Base-by-base conservation (phyloP, 1,140 invertebrate genomes). In the Meloidogyne chitwoodi region DNA sequence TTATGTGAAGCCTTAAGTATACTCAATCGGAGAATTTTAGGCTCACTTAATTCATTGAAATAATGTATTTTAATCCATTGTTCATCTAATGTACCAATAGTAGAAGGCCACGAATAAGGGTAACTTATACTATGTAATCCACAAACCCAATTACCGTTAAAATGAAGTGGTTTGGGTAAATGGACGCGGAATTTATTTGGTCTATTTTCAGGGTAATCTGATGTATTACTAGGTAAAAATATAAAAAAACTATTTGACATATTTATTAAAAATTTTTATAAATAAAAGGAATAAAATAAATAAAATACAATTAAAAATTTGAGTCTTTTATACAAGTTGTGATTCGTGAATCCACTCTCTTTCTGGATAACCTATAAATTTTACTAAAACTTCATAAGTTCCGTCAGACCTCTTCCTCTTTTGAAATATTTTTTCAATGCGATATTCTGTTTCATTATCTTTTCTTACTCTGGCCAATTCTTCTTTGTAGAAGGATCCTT, bases 171-270 rank as follows among this genome's bases (percentile, higher is more conserved):
- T 14, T 72, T 56, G 2, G 70, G 70, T 12, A 72, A 41, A 11
- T 65, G 70, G 16, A 72, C 70, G 2, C 62, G 44, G 29, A 62
- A 72, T 14, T 66, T 72, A 69, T 66, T 72, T 11, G 70, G 44
- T 19, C n/a, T 27, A 14, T 72, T 72, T 10, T 24, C 24, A 8
- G 70, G 22, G 29, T 72, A 66, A 26, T 56, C 34, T 12, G n/a
- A 56, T 62, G 44, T 8, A n/a, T n/a, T n/a, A n/a, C n/a, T n/a
- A n/a, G n/a, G n/a, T n/a, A n/a, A n/a, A n/a, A n/a, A n/a, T n/a
- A 66, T 41, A 69, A 72, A 72, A 22, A 72, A 72, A 11, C 31
- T 62, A 34, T 72, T 72, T 24, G 70, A 56, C 62, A 72, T 72
- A 63, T 72, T 26, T 72, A 72, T 69, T 11, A 71, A 71, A 67